Conservation (phyloP, 2,797 vertebrate species). For the Melanotaenia maccullochi region DNA sequence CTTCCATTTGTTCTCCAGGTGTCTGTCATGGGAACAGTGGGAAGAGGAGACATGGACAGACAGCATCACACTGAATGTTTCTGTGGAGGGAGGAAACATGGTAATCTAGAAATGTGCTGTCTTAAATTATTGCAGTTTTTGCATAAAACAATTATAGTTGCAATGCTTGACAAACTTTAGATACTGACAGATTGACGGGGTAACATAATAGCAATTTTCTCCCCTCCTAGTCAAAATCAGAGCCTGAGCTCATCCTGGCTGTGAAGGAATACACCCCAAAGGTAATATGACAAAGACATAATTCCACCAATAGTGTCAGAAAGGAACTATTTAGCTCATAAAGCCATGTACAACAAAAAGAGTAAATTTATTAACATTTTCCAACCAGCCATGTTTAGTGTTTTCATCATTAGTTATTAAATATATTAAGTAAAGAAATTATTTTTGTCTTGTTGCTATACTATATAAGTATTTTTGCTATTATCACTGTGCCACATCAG, state of each 20-base stretch:
- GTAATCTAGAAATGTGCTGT: constrained; percentile 24
- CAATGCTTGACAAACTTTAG: neutral
- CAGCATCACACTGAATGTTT: constrained; percentile 68
- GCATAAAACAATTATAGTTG: neutral
- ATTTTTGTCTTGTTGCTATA: neutral
- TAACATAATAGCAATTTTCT: neutral
- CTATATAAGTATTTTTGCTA: neutral
- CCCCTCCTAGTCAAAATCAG: constrained; percentile 58
- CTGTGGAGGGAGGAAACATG: constrained; percentile 72
- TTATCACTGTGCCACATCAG: constrained; percentile 37
- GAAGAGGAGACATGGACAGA: constrained; percentile 79
- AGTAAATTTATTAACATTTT: neutral
- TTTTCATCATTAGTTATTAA: neutral
- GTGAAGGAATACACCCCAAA: constrained; percentile 75
- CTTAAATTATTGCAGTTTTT: neutral
- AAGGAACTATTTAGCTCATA: neutral
- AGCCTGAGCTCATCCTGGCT: constrained; percentile 62
- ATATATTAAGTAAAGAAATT: neutral
- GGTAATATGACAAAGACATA: constrained; percentile 42
- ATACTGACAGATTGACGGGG: neutral
- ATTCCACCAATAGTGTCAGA: too few species aligned
- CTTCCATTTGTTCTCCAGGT: constrained; percentile 61
- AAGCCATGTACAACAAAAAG: neutral
- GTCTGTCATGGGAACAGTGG: constrained; percentile 83
- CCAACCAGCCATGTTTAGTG: neutral